Conservation (phyloP, 1,140 invertebrate genomes). For the Frieseomelitta varia region DNA sequence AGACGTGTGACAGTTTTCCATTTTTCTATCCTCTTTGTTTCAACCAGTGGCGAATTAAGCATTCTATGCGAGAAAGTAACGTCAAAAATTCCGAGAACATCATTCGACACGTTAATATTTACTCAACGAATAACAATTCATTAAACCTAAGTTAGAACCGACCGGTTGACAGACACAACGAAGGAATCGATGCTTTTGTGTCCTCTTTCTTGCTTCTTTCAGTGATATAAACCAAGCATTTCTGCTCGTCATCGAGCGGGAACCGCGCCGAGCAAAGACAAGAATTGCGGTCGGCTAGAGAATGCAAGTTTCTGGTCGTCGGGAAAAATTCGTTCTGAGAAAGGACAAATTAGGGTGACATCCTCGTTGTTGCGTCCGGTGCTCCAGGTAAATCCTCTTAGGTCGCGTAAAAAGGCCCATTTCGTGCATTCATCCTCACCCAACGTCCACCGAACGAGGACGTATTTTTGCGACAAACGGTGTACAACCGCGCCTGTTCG, state of each 20-base stretch:
- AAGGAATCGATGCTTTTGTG: too few species aligned
- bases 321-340: constrained; percentile 36
- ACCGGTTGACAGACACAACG: too few species aligned
- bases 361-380: constrained; percentile 67
- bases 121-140: too few species aligned
- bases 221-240: background rate
- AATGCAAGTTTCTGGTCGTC: constrained; percentile 6
- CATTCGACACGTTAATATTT: too few species aligned
- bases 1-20: constrained; percentile 51
- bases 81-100: too few species aligned
- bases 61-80: too few species aligned
- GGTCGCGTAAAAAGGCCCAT: constrained; percentile 71
- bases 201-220: background rate
- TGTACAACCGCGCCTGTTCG: constrained; percentile 66
- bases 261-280: background rate
- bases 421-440: constrained; percentile 58
- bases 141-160: too few species aligned
- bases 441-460: constrained; percentile 47
- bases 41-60: background rate
- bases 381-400: constrained; percentile 78
- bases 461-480: constrained; percentile 54
- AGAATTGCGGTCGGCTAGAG: constrained; percentile 42
- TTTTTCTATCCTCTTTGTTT: background rate
- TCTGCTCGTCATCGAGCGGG: background rate
- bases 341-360: constrained; percentile 78